phyloP scores from a whole-genome alignment of 2,797 vertebrate species.

The Rhinichthys osculus region DNA sequence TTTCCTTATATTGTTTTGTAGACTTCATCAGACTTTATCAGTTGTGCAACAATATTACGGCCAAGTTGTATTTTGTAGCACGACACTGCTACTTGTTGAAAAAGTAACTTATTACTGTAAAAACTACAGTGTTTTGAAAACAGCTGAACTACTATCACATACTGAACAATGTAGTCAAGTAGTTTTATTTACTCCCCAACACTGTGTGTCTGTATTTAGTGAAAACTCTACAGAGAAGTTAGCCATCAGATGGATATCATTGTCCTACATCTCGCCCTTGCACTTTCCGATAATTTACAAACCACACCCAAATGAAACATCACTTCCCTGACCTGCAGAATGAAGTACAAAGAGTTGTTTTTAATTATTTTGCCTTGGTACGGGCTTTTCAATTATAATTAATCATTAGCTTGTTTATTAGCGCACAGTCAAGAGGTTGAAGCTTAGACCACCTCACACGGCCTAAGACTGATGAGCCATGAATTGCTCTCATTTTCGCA shows the following conservation, averaged over 20 bases:
- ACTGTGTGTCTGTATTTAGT: not conserved
- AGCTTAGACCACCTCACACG: conserved; percentile 61
- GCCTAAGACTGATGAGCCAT: conserved; percentile 71
- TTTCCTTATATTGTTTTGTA: not conserved
- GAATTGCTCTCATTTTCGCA: conserved; percentile 76
- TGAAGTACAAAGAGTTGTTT: conserved; percentile 60
- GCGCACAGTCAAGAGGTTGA: conserved; percentile 63
- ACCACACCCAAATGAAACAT: conserved; percentile 43
- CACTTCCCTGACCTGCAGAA: conserved; percentile 54
- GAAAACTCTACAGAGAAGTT: not conserved
- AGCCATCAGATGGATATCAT: not conserved
- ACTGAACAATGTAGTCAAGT: not conserved
- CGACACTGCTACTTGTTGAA: not conserved
- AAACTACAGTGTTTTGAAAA: not conserved
- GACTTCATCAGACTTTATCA: not conserved
- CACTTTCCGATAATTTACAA: not conserved
- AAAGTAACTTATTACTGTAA: not conserved
- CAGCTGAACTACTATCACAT: not conserved
- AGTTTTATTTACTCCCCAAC: not conserved
- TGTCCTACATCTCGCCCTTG: conserved; percentile 7
- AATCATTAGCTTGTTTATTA: conserved; percentile 80
- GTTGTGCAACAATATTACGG: not conserved
- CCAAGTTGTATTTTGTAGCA: not conserved
- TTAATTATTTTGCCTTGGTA: conserved; percentile 77
- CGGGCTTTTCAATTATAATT: conserved; percentile 78